Percentiles rank a stretch among this genome's conserved stretches.
These are phyloP conservation scores for Colistium nudipinnis DNA, from an alignment of 2,113 vertebrate genomes.

Conservation along the genomic window DNA sequence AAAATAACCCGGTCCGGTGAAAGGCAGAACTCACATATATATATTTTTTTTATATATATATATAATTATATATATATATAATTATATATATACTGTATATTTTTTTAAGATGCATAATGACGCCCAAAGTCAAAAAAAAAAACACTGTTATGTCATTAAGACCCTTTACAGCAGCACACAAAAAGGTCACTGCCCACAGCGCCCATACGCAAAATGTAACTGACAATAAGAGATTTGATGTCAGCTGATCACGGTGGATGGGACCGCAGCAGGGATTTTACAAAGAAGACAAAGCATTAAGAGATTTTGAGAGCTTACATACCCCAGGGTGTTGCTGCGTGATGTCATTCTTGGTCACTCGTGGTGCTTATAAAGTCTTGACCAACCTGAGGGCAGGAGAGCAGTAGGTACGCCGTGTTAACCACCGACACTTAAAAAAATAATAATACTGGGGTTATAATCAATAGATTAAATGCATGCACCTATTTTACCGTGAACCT, in stretches of 20 bases:
- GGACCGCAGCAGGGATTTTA: neutral
- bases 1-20: neutral
- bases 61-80: too few species aligned
- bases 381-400: constrained; percentile 15
- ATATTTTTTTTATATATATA: too few species aligned
- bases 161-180: neutral
- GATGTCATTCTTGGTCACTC: constrained; percentile 38
- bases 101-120: constrained; percentile 2
- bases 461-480: neutral
- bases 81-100: too few species aligned
- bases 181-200: neutral
- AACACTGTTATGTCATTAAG: neutral
- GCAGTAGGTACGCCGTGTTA: neutral
- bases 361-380: constrained; percentile 12
- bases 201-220: constrained; percentile 6
- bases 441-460: neutral
- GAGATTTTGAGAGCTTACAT: neutral
- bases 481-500: neutral
- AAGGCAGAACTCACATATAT: neutral
- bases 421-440: neutral
- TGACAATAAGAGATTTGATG: neutral
- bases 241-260: constrained; percentile 22
- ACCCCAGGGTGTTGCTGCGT: constrained; percentile 11
- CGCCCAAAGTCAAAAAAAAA: constrained; percentile 1
- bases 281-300: constrained; percentile 10